Percentiles rank a stretch among this genome's conserved stretches.
Evolutionary conservation across 92 coral and sea anemone genomes (phyloP).

Genomic region (Palythoa grandis): DNA sequence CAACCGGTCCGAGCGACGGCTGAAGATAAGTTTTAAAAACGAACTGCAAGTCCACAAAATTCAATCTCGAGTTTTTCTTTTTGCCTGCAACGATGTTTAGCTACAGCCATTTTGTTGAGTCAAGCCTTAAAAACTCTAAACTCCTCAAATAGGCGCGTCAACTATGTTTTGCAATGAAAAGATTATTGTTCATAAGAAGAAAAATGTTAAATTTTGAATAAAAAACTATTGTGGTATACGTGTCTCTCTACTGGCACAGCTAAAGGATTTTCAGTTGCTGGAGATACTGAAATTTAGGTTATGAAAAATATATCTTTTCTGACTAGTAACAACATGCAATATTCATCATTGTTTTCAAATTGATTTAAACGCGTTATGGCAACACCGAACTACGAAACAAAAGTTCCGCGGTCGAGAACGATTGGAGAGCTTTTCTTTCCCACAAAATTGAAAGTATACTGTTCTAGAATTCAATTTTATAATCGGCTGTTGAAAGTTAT

Average conservation of each 20-base stretch:
- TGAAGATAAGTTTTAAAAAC: too few relatives aligned
- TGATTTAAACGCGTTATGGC: constrained; percentile 2
- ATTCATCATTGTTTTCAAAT: constrained; percentile 9
- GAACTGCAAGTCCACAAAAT: too few relatives aligned
- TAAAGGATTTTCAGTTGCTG: not conserved
- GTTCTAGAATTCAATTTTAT: not conserved
- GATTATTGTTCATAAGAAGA: too few relatives aligned
- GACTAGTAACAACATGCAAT: constrained; percentile 2
- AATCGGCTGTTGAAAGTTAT: not conserved
- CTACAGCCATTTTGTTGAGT: too few relatives aligned
- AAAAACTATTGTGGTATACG: too few relatives aligned
- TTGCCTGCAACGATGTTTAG: too few relatives aligned
- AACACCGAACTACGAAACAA: constrained; percentile 5
- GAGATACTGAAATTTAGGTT: not conserved
- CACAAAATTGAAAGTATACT: not conserved
- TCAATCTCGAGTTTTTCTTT: too few relatives aligned
- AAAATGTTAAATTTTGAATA: too few relatives aligned
- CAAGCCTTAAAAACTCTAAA: too few relatives aligned
- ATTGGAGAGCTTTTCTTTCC: not conserved
- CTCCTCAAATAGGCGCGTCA: too few relatives aligned
- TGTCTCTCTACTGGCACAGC: not conserved
- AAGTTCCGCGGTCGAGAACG: not conserved
- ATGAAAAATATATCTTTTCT: constrained; percentile 15
- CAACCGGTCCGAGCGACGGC: too few relatives aligned
- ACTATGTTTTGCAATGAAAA: too few relatives aligned